Evolutionary conservation across 2,113 vertebrate species (phyloP), one percentile per base, ranked within the genome.

Genomic region (Panurus biarmicus): DNA sequence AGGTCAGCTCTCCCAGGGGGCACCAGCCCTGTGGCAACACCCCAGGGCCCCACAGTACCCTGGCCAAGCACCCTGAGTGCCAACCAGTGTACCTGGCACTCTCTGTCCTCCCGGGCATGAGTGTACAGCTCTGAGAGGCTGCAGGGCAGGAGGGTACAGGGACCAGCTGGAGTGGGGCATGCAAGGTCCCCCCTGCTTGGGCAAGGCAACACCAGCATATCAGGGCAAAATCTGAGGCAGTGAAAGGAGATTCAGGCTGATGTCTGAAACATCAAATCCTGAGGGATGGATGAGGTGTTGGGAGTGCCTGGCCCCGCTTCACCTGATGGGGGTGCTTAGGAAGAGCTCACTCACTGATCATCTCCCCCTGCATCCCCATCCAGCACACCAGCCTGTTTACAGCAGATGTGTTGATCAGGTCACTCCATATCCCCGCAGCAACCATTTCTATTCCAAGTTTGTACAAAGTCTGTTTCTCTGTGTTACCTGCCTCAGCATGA

Each of bases 111-210:
- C 79, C 9, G 22, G 40, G 54, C 54, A 54, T 1, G 10, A 66
- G 8, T 0, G 0, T 1, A 5, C 0, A 1, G 48, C 66, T 44
- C 50, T 0, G 2, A 42, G 85, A 45, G 40, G 70, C 45, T 26
- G 22, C 57, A n/a, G 38, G 51, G 67, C 61, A 88, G 44, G 65
- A 74, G 57, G 10, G 5, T 14, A 28, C 3, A 7, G 40, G 38
- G 17, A n/a, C 10, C 22, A 56, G 54, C 22, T 10, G 1, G 14
- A 82, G 18, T 8, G 8, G 29, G 23, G 25, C 29, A 51, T 0
- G 0, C 35, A 51, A 44, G 25, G 44, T 11, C 5, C 1, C 2
- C 10, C 20, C 8, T 7, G 14, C 38, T 33, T 66, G 47, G 29
- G 35, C 33, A 62, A 82, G 66, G 48, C 21, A 47, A 20, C 1